Evolutionary conservation across 2,888 invertebrate species (phyloP).

Genomic region (Pseudeuparius sepicola): DNA sequence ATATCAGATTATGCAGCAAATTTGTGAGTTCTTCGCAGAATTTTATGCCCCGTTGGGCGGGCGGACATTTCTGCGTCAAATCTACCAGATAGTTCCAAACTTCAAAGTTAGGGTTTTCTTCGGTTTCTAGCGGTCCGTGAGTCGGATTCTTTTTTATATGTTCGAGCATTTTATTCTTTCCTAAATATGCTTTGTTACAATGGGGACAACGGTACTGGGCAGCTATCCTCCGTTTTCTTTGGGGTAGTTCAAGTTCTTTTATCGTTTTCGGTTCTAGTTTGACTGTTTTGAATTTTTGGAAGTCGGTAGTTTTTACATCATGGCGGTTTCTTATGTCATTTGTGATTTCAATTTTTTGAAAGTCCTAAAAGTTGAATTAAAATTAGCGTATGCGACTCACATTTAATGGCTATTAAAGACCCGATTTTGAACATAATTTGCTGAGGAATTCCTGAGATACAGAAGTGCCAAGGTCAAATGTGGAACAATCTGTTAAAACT

Average conservation of each 20-base stretch:
- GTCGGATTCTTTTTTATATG: constrained; percentile 53
- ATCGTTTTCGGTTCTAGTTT: constrained; percentile 13
- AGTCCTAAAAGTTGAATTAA: constrained; percentile 32
- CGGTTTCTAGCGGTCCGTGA: constrained; percentile 41
- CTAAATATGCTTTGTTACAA: constrained; percentile 56
- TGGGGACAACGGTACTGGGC: constrained; percentile 49
- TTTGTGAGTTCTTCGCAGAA: constrained; percentile 35
- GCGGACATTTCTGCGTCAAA: constrained; percentile 31
- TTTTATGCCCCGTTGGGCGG: constrained; percentile 29
- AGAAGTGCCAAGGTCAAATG: too few species aligned
- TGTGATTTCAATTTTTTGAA: constrained; percentile 33
- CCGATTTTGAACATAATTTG: too few species aligned
- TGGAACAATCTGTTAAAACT: too few species aligned
- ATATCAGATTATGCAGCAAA: constrained; percentile 32
- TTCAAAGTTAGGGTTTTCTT: constrained; percentile 28
- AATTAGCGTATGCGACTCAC: too few species aligned
- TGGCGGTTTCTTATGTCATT: too few species aligned
- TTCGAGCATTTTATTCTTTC: constrained; percentile 47
- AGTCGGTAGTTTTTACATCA: constrained; percentile 29
- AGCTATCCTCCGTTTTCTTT: constrained; percentile 38
- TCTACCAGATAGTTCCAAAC: constrained; percentile 36
- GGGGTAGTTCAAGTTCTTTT: constrained; percentile 20
- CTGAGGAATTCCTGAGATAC: too few species aligned
- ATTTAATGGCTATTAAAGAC: too few species aligned
- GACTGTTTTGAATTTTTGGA: constrained; percentile 24